Base-by-base conservation (phyloP, 2,888 invertebrate species). In the Boloria selene region DNA sequence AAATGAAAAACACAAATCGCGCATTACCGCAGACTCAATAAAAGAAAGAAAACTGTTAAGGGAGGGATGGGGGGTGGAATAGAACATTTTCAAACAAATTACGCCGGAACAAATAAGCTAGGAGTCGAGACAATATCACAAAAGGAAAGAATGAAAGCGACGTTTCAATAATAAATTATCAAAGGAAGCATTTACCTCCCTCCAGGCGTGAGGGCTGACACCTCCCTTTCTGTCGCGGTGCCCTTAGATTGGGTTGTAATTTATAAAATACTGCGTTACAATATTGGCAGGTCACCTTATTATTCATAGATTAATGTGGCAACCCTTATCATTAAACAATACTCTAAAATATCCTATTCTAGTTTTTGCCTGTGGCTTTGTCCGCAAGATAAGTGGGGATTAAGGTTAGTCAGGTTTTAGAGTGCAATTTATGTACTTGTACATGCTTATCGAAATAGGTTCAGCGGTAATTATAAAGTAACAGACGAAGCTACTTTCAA, bases 101-200 rank as follows among this genome's bases (percentile, higher is more conserved):
- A 83, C 83, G 79, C 77, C 77, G 81, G 77, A 80, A 82, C 82
- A 87, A 86, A 86, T 85, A 84, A 83, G 82, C 77, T 77, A 71
- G 73, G 75, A 77, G 74, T 74, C 79, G 81, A 82, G 86, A 86
- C 87, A 87, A 84, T 86, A 86, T 87, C 83, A 85, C 83, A 84
- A 85, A 83, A 82, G 83, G 81, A 85, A 83, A 80, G 83, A 83
- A 85, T 78, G 80, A 80, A 85, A 80, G 83, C 82, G 82, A 83
- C 82, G 83, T 86, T 87, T 87, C 87, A 87, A 88, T 88, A 88
- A 88, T 88, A 88, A 87, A 88, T 87, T 87, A 88, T 86, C 83
- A 85, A 83, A 84, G 85, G 80, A 76, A 76, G 74, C 75, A 74
- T 72, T 74, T 75, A 66, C 74, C 75, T 68, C 72, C 71, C 70